These are phyloP conservation scores for Diarsia mendica DNA, from an alignment of 2,888 invertebrate species.

Conservation along the genomic window DNA sequence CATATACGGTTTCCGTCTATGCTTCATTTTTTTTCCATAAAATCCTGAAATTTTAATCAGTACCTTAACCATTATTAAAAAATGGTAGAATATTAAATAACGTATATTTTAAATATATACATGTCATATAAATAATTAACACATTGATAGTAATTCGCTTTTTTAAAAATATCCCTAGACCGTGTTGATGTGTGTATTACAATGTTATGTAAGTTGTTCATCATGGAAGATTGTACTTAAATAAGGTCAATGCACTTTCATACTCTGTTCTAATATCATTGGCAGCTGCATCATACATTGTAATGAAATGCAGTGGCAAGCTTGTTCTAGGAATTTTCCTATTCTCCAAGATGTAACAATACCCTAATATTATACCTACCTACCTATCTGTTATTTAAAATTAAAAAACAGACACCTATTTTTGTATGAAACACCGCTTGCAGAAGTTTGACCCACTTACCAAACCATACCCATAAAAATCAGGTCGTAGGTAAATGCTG, in stretches of 20 bases:
- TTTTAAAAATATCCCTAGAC: no score
- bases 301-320: constrained; percentile 4
- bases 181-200: no score
- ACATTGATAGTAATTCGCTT: no score
- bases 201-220: constrained; percentile 10
- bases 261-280: constrained; percentile 7
- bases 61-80: no score
- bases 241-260: constrained; percentile 31
- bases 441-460: background rate
- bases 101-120: no score
- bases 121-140: no score
- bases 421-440: background rate
- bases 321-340: background rate
- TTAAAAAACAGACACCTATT: background rate
- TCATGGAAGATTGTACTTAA: constrained; percentile 3
- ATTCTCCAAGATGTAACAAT: background rate
- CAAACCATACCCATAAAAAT: background rate
- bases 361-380: no score
- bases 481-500: background rate
- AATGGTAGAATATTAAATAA: no score
- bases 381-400: background rate
- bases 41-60: no score
- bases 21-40: no score
- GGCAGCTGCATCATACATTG: constrained; percentile 6
- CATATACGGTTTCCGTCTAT: no score